Evolutionary conservation across 2,797 vertebrate species (phyloP), one percentile per base, ranked within the genome.

Genomic region (Acanthurus lineatus): DNA sequence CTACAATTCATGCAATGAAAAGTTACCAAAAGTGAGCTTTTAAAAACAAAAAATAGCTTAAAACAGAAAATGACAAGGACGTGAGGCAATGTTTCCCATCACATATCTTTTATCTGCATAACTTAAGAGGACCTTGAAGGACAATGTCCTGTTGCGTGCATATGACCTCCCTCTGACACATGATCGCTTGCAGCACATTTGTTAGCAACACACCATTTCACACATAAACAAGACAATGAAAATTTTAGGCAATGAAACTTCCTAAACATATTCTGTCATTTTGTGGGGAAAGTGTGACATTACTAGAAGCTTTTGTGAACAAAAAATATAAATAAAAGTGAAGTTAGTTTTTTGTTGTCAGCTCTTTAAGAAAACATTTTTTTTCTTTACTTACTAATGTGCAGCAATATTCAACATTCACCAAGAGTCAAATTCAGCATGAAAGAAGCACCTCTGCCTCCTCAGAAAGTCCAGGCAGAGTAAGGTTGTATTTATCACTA

Each of bases 141-240:
- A 75, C 62, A 67, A 68, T 17, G 20, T 4, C 56, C 44, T 38
- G 5, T 35, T 20, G 14, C 64, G 38, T 19, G 19, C 15, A 20
- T 47, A 73, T 56, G 60, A 61, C 53, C 38, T 58, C 20, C 19
- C 59, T 69, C 59, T 76, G 85, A 73, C 44, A 76, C 48, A 44
- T 65, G 70, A 79, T 57, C 73, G 48, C 72, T 51, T 58, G 45
- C 2, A 59, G 40, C 47, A 51, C 16, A 42, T 71, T 45, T 59
- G 49, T 9, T 57, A 20, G 10, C 25, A 48, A 53, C 16, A 66
- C 53, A 57, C 15, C 4, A 2, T 52, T 67, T 10, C 19, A 28
- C 15, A 66, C 5, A 1, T 38, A 40, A 4, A 49, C n/a, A 12
- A 63, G 57, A 48, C 25, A 6, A 40, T 6, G 6, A 40, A 40